Evolutionary conservation across 2,888 invertebrate genomes (phyloP).

Genomic region (Rhynchonema sp.): DNA sequence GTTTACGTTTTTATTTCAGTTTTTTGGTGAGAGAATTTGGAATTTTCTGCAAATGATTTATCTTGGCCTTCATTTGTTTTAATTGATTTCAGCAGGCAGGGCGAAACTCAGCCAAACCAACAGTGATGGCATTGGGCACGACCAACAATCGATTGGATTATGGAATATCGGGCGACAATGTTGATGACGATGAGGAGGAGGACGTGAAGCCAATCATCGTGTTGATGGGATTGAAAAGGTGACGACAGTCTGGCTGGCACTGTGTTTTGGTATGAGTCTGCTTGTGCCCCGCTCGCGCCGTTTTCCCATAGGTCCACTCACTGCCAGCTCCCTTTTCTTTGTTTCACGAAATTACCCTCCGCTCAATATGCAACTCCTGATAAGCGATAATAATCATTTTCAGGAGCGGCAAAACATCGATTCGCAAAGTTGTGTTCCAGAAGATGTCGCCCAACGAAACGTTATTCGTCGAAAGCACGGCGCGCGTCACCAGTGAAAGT

Average conservation of each 20-base stretch:
- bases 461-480: slow-evolving; percentile 87
- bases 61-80: too few relatives aligned
- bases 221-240: slow-evolving; percentile 25
- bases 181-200: slow-evolving; percentile 8
- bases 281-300: not conserved
- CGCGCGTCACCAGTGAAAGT: slow-evolving; percentile 85
- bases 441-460: slow-evolving; percentile 99
- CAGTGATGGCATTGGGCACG: not conserved
- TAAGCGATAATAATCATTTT: too few relatives aligned
- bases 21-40: too few relatives aligned
- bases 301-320: not conserved
- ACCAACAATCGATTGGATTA: not conserved
- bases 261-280: not conserved
- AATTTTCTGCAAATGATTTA: too few relatives aligned
- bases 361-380: too few relatives aligned
- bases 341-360: not conserved
- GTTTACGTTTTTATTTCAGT: too few relatives aligned
- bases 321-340: too few relatives aligned
- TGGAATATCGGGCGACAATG: not conserved
- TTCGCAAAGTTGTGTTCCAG: slow-evolving; percentile 99
- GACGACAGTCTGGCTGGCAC: not conserved
- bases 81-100: too few relatives aligned
- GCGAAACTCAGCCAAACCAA: too few relatives aligned
- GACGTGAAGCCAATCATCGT: slow-evolving; percentile 20
- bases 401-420: slow-evolving; percentile 91